Percentiles rank a stretch among this genome's conserved stretches.
These are phyloP conservation scores for Fregata magnificens DNA, from an alignment of 2,113 vertebrate genomes.

Conservation along the genomic window DNA sequence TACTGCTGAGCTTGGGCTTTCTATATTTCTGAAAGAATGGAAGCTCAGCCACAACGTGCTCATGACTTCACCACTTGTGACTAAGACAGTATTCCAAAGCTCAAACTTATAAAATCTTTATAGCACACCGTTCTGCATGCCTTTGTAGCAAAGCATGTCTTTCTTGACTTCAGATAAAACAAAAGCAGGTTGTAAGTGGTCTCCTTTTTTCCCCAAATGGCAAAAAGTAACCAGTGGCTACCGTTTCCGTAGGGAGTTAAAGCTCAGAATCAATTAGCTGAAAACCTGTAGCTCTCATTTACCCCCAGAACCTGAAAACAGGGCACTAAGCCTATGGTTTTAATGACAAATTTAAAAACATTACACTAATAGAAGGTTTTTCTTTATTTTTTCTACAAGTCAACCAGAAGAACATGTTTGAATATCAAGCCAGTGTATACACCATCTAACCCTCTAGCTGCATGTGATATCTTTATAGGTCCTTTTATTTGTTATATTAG, in stretches of 20 bases:
- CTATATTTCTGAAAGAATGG: background rate
- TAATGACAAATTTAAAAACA: background rate
- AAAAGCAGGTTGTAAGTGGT: background rate
- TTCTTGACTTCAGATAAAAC: background rate
- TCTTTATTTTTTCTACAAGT: background rate
- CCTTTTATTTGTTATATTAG: background rate
- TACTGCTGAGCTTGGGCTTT: background rate
- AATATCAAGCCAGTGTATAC: background rate
- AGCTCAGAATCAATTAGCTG: background rate
- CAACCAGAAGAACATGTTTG: background rate
- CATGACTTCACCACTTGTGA: background rate
- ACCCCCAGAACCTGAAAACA: background rate
- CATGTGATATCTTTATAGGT: background rate
- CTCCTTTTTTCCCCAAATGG: background rate
- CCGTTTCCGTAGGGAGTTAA: background rate
- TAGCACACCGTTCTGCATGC: background rate
- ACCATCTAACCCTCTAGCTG: background rate
- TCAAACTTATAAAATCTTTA: slow-evolving; percentile 34
- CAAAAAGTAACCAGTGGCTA: background rate
- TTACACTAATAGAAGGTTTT: background rate
- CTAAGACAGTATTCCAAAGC: slow-evolving; percentile 4
- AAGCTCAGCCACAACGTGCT: background rate
- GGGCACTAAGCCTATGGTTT: background rate
- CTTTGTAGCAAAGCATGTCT: background rate
- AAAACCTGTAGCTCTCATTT: background rate